phyloP scores from a whole-genome alignment of 2,113 vertebrate species.

The Poeciliopsis turrubarensis region DNA sequence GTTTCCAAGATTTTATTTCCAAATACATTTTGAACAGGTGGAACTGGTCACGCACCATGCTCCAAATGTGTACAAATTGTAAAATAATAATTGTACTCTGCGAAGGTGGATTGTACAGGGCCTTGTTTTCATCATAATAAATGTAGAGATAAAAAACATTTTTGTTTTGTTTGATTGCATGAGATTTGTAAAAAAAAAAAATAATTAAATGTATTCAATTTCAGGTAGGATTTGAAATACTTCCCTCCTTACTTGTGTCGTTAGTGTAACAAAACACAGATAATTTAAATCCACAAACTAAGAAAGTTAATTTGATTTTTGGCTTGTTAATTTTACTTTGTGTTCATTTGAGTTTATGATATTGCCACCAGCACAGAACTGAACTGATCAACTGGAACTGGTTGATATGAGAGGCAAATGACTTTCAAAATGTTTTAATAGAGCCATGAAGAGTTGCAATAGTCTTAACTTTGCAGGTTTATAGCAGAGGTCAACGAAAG shows the following conservation, averaged over 20 bases:
- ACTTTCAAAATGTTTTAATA: not conserved
- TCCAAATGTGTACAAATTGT: conserved; percentile 98
- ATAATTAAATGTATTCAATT: too few relatives aligned
- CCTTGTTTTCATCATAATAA: conserved; percentile 98
- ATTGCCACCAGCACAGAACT: too few relatives aligned
- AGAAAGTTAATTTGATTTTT: too few relatives aligned
- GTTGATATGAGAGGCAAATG: not conserved
- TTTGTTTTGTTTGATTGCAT: too few relatives aligned
- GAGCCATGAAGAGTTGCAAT: not conserved
- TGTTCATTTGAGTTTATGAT: too few relatives aligned
- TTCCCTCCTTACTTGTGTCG: not conserved
- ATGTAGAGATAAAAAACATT: conserved; percentile 84
- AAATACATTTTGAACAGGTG: conserved; percentile 83
- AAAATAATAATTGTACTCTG: conserved; percentile 98
- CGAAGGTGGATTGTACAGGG: conserved; percentile 97
- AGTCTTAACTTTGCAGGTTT: not conserved
- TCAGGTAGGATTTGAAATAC: not conserved
- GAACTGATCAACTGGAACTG: not conserved
- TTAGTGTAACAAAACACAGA: too few relatives aligned
- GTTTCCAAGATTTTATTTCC: conserved; percentile 75
- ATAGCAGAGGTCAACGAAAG: not conserved
- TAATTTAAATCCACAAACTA: too few relatives aligned
- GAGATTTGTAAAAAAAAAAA: too few relatives aligned
- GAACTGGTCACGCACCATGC: conserved; percentile 79
- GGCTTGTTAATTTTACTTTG: too few relatives aligned